phyloP scores from a whole-genome alignment of 1,140 invertebrate genomes.

The Lutraria rhynchaena region DNA sequence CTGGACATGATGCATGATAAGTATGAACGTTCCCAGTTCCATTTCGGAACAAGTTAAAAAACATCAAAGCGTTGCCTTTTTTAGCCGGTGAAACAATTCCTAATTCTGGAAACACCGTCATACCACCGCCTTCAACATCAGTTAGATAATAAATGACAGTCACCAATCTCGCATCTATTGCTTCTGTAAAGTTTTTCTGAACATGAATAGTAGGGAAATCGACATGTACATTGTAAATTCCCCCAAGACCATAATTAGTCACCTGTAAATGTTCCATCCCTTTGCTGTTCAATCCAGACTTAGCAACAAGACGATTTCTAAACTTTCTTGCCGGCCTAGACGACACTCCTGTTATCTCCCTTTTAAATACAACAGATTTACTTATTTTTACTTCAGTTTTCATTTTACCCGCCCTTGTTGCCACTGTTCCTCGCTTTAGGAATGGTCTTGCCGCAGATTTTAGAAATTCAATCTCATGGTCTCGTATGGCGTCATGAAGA shows the following conservation, averaged over 20 bases:
- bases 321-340: neutral
- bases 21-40: neutral
- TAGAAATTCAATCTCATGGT: neutral
- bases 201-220: neutral
- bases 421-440: neutral
- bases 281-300: neutral
- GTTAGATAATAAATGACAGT: neutral
- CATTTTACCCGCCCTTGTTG: neutral
- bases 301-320: neutral
- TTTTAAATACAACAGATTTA: neutral
- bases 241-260: slow-evolving; percentile 9
- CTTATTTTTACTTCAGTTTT: neutral
- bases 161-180: neutral
- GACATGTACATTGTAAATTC: slow-evolving; percentile 3
- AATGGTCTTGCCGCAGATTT: neutral
- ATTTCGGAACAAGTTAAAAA: slow-evolving; percentile 9
- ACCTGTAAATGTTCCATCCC: neutral
- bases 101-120: slow-evolving; percentile 3
- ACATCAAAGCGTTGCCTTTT: slow-evolving; percentile 14
- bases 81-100: neutral
- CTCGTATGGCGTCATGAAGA: neutral
- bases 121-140: neutral
- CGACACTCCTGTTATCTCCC: neutral
- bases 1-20: slow-evolving; percentile 4
- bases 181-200: neutral